Evolutionary conservation across 2,888 invertebrate species (phyloP).

Genomic region (Cabera pusaria): DNA sequence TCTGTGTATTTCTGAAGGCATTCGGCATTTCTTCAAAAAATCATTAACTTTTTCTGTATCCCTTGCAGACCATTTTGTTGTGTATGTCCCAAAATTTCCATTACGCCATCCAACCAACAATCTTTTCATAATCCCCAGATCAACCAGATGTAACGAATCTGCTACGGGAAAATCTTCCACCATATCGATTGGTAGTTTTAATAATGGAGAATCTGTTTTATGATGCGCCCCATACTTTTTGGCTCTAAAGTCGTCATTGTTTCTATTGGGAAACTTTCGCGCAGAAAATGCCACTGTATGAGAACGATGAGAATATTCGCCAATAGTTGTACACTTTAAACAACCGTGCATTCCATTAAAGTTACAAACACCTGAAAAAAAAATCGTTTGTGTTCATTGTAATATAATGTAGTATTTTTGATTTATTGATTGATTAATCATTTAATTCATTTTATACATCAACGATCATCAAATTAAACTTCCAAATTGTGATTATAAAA

Average conservation of each 20-base stretch:
- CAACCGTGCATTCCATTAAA: constrained; percentile 6
- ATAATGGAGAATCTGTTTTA: constrained; percentile 3
- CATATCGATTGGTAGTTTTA: constrained; percentile 20
- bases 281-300: no score
- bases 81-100: no score
- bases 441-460: no score
- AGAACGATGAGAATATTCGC: background rate
- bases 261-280: constrained; percentile 1
- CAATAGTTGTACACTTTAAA: background rate
- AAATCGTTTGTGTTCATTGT: no score
- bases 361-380: background rate
- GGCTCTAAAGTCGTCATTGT: constrained; percentile 1
- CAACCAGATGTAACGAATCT: constrained; percentile 1
- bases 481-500: no score
- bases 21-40: no score
- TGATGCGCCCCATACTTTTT: constrained; percentile 5
- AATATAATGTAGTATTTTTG: no score
- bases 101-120: background rate
- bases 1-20: constrained; percentile 31
- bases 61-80: no score
- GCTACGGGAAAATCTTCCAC: constrained; percentile 27
- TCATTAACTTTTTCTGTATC: no score
- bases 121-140: no score
- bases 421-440: no score
- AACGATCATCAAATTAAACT: no score